phyloP scores from a whole-genome alignment of 2,113 vertebrate genomes.

The Bambusicola thoracicus region DNA sequence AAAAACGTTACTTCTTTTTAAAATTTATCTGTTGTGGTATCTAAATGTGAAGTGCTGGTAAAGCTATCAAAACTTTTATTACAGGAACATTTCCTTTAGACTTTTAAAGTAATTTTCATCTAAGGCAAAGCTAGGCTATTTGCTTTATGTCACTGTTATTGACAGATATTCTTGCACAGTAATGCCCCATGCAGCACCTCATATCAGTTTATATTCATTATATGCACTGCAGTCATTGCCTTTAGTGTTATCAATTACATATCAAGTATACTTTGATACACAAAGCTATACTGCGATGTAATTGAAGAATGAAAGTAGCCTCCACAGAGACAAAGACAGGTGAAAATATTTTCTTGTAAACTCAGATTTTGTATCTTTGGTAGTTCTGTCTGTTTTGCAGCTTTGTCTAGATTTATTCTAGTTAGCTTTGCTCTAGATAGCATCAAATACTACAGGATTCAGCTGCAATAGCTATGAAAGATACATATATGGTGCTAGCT shows the following conservation, averaged over 20 bases:
- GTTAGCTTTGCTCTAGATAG: neutral
- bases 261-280: neutral
- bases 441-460: neutral
- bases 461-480: neutral
- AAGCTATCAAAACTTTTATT: neutral
- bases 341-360: neutral
- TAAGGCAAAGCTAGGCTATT: neutral
- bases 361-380: neutral
- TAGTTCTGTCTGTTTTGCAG: neutral
- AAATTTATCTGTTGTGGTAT: neutral
- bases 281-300: neutral
- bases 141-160: neutral
- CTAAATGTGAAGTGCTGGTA: slow-evolving; percentile 25
- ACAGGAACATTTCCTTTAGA: neutral
- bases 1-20: slow-evolving; percentile 2
- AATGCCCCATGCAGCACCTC: neutral
- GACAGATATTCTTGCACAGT: neutral
- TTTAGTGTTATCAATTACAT: neutral
- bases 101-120: neutral
- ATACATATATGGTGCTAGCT: neutral
- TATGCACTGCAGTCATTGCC: neutral
- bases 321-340: neutral
- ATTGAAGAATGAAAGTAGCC: neutral
- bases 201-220: neutral
- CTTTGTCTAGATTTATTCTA: neutral